Base-by-base conservation (phyloP, 2,113 vertebrate genomes). In the Hassar affinis region DNA sequence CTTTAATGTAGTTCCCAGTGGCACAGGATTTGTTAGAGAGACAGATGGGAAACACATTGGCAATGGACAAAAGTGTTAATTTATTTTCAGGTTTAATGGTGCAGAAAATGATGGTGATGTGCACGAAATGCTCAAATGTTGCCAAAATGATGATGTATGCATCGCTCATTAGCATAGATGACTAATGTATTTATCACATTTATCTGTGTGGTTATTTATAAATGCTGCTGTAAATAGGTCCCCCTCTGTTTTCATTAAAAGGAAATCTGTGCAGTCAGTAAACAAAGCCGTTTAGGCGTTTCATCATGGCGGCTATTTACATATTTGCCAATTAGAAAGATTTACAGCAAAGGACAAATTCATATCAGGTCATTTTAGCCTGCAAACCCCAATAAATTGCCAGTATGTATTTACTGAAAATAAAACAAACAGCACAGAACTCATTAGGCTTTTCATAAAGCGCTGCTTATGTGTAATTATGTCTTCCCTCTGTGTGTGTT, bases 61-160 rank as follows among this genome's bases (percentile, higher is more conserved):
- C 87, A 85, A 91, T 84, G 87, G 89, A 90, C 88, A 91, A 91
- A 93, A 93, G 88, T 89, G 90, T 90, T 91, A 89, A 69, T 89
- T 89, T 90, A 90, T 92, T 90, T 93, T 89, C 84, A 88, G 88
- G 91, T 91, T 90, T 92, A 94, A 94, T 93, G 93, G 90, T 90
- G 93, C 89, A 77, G 91, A 85, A 93, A 94, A 94, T 93, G 90
- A 91, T 91, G 87, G 88, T 71, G 89, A 88, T 84, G 85, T 91
- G 91, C 90, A 90, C 88, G 88, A 88, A 89, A 2, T 87, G 83
- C 88, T 85, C 56, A 84, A 92, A 91, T 87, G 87, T 91, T 88
- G 87, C 87, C 90, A 90, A 90, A 90, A 93, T 93, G 87, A 91
- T 87, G 92, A 92, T 89, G 85, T 91, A 89, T 89, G 90, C 86